Conservation (phyloP, 2,797 vertebrate species). For the Heteromormyrus szaboi region DNA sequence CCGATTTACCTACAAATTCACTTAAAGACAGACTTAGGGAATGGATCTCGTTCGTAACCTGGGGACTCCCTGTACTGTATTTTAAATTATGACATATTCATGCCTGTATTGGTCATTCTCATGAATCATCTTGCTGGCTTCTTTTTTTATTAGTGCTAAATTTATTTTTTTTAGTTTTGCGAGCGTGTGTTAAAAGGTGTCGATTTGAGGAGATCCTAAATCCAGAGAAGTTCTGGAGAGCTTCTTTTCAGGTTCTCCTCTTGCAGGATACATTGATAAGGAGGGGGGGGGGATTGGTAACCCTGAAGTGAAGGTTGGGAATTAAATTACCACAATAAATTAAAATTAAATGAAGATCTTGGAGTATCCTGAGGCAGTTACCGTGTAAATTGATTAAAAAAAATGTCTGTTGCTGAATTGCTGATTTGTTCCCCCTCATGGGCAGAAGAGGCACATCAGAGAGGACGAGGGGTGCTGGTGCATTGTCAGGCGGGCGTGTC, state of each 20-base stretch:
- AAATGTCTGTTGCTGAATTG: background rate
- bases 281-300: background rate
- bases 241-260: background rate
- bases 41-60: background rate
- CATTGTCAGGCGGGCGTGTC: conserved; percentile 85
- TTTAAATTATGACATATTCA: background rate
- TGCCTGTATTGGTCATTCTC: background rate
- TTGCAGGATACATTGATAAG: background rate
- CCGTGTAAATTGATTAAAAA: background rate
- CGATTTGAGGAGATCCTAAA: background rate
- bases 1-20: background rate
- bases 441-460: conserved; percentile 79
- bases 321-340: background rate
- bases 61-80: background rate
- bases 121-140: background rate
- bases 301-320: background rate
- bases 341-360: background rate
- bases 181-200: background rate
- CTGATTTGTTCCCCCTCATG: background rate
- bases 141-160: background rate
- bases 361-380: background rate
- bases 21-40: background rate
- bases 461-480: conserved; percentile 71
- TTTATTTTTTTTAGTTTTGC: background rate
- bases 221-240: background rate